phyloP scores from a whole-genome alignment of 2,113 vertebrate species.

The Psittacula cyanocephala region DNA sequence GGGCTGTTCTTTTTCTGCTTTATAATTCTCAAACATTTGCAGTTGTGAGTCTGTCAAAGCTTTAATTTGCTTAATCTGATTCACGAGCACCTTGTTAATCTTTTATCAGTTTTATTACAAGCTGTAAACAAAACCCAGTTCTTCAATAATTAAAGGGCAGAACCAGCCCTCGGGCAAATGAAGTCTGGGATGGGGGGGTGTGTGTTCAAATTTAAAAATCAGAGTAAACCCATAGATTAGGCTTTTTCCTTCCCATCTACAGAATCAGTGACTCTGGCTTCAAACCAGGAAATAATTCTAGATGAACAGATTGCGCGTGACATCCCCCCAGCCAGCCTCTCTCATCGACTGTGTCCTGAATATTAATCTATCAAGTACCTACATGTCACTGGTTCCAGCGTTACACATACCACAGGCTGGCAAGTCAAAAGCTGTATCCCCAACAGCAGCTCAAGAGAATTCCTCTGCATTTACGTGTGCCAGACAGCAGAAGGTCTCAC shows the following conservation, averaged over 20 bases:
- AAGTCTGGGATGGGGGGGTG: not conserved
- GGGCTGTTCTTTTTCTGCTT: not conserved
- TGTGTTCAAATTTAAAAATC: not conserved
- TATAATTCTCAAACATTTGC: constrained; percentile 47
- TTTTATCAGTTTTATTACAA: constrained; percentile 71
- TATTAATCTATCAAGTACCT: constrained; percentile 39
- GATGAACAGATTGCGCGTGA: constrained; percentile 47
- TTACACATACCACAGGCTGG: not conserved
- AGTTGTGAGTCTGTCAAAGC: constrained; percentile 50
- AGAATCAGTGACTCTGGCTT: not conserved
- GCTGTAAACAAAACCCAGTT: constrained; percentile 71
- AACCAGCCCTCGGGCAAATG: constrained; percentile 53
- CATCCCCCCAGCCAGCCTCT: constrained; percentile 28
- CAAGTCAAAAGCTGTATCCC: not conserved
- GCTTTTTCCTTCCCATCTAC: not conserved
- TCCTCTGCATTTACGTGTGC: not conserved
- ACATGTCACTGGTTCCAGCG: not conserved
- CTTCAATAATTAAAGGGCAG: constrained; percentile 69
- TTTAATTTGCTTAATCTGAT: constrained; percentile 60
- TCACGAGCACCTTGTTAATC: constrained; percentile 68
- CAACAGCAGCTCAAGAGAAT: not conserved
- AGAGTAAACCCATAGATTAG: not conserved
- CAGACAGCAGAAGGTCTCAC: not conserved
- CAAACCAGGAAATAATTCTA: constrained; percentile 7
- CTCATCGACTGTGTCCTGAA: constrained; percentile 45